Percentiles rank a stretch among this genome's conserved stretches.
These are phyloP conservation scores for Parnassius apollo DNA, from an alignment of 2,888 invertebrate genomes.

Conservation along the genomic window DNA sequence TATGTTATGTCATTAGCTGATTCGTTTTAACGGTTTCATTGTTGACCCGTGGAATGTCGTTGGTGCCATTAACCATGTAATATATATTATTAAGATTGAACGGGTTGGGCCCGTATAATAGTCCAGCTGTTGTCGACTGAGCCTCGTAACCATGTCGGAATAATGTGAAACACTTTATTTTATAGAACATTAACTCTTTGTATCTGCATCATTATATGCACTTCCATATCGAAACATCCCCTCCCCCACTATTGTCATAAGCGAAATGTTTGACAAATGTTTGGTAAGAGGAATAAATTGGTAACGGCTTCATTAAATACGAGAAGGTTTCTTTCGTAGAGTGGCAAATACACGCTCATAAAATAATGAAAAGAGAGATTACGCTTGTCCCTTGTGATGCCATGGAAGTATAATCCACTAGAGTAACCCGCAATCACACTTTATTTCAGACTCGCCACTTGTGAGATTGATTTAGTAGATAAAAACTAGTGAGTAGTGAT, in stretches of 20 bases:
- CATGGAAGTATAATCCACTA: slow-evolving; percentile 36
- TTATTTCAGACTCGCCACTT: slow-evolving; percentile 53
- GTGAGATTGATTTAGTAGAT: slow-evolving; percentile 64
- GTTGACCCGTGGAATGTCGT: slow-evolving; percentile 79
- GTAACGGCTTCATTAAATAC: background rate
- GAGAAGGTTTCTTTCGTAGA: background rate
- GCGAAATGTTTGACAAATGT: background rate
- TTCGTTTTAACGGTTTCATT: slow-evolving; percentile 68
- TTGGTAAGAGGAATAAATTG: background rate
- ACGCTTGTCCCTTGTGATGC: slow-evolving; percentile 28
- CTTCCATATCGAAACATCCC: background rate
- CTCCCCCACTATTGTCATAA: no score
- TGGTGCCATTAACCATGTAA: slow-evolving; percentile 72
- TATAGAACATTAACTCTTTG: no score
- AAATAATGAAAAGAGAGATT: slow-evolving; percentile 13
- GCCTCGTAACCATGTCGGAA: no score
- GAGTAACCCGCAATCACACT: slow-evolving; percentile 46
- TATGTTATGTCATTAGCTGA: slow-evolving; percentile 73
- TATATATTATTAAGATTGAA: slow-evolving; percentile 55
- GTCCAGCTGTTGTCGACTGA: slow-evolving; percentile 2
- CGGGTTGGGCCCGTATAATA: slow-evolving; percentile 37
- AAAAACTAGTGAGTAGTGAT: slow-evolving; percentile 67
- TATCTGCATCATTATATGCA: background rate
- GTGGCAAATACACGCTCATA: background rate
- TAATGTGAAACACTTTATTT: no score